phyloP scores from a whole-genome alignment of 2,797 vertebrate genomes.

The Schizothorax lantsangensis region DNA sequence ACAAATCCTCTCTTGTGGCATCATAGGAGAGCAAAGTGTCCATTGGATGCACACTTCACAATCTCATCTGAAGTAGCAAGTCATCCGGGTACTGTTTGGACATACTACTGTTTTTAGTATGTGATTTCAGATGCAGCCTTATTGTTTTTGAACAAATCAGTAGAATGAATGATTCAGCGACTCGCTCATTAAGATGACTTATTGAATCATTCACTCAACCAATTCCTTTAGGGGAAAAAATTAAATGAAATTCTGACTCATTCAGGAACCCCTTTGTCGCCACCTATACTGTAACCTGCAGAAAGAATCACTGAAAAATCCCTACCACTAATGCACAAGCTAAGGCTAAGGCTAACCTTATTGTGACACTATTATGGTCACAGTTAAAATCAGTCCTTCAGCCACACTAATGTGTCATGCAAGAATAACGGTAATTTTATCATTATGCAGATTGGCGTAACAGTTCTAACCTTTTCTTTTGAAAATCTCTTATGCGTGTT shows the following conservation, averaged over 20 bases:
- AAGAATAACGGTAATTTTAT: slow-evolving; percentile 3
- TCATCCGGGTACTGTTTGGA: background rate
- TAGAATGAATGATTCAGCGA: background rate
- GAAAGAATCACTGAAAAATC: background rate
- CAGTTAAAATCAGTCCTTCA: slow-evolving; percentile 10
- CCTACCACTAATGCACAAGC: background rate
- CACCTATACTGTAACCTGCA: background rate
- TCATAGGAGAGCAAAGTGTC: no score
- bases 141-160: background rate
- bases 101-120: background rate
- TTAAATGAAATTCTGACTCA: no score
- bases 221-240: no score
- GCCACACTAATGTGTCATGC: background rate
- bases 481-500: slow-evolving; percentile 7
- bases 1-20: no score
- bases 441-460: slow-evolving; percentile 29
- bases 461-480: slow-evolving; percentile 30
- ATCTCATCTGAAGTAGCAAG: background rate
- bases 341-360: background rate
- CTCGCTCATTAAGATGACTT: background rate
- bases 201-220: background rate
- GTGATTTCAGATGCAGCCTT: background rate
- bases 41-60: background rate
- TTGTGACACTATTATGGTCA: background rate
- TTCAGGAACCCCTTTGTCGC: no score